phyloP scores from a whole-genome alignment of 1,140 invertebrate genomes.

The Aphelenchoides besseyi region DNA sequence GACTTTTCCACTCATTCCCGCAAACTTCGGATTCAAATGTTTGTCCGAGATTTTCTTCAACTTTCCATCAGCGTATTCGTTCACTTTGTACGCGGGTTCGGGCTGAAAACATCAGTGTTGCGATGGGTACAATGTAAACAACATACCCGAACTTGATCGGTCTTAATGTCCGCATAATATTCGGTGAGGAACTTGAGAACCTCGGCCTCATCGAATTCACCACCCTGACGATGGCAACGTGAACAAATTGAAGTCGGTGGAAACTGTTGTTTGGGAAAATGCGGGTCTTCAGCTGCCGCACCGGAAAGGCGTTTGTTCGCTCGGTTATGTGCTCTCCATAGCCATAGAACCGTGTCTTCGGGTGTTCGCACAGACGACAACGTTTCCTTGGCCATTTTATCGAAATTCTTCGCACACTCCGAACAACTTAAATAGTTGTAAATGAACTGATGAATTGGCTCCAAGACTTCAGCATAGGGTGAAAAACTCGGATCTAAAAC shows the following conservation, averaged over 20 bases:
- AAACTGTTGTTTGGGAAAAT: constrained; percentile 84
- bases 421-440: constrained; percentile 88
- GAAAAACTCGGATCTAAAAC: constrained; percentile 54
- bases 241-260: constrained; percentile 73
- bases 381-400: constrained; percentile 69
- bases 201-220: constrained; percentile 46
- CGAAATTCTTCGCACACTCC: constrained; percentile 82
- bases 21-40: constrained; percentile 57
- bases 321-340: constrained; percentile 90
- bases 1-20: constrained; percentile 41
- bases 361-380: background rate
- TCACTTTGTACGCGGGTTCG: constrained; percentile 49
- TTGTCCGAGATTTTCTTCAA: constrained; percentile 42
- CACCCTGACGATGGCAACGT: constrained; percentile 36
- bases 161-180: constrained; percentile 56
- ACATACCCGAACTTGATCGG: constrained; percentile 46
- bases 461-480: constrained; percentile 68
- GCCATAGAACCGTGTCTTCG: constrained; percentile 79
- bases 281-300: constrained; percentile 83
- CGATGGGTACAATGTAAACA: constrained; percentile 4
- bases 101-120: constrained; percentile 36
- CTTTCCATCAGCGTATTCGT: constrained; percentile 56
- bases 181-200: constrained; percentile 47
- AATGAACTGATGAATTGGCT: constrained; percentile 81
- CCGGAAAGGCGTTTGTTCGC: constrained; percentile 82